Evolutionary conservation across 2,888 invertebrate species (phyloP).

Genomic region (Gryllus longicercus): DNA sequence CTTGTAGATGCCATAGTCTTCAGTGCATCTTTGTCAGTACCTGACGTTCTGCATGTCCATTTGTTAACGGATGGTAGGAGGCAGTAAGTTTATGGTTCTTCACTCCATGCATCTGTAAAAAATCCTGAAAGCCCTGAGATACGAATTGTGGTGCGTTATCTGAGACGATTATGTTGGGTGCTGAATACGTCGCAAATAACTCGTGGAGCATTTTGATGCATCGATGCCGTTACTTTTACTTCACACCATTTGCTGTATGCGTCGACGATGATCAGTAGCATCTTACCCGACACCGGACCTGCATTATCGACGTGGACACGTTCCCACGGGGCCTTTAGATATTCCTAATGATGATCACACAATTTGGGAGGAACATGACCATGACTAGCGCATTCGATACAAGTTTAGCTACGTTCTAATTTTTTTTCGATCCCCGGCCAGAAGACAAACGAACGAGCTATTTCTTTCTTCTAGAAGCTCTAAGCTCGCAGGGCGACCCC

Average conservation of each 20-base stretch:
- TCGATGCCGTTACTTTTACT: slow-evolving; percentile 35
- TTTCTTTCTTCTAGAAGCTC: not conserved
- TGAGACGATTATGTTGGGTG: not conserved
- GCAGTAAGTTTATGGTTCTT: not conserved
- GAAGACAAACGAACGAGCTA: no score
- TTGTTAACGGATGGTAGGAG: not conserved
- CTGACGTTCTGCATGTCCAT: not conserved
- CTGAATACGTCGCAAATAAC: not conserved
- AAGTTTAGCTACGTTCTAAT: no score
- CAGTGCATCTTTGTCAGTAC: not conserved
- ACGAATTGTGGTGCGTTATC: not conserved
- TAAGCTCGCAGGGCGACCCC: no score
- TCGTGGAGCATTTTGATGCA: slow-evolving; percentile 1
- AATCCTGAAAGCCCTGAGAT: not conserved
- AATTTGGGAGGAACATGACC: not conserved
- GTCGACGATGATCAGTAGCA: slow-evolving; percentile 34
- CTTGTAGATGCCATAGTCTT: not conserved
- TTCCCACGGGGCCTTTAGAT: slow-evolving; percentile 38
- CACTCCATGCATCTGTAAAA: not conserved
- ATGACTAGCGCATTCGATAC: no score
- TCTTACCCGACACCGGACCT: slow-evolving; percentile 38
- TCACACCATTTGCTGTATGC: slow-evolving; percentile 36
- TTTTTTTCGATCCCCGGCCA: no score
- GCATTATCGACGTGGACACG: slow-evolving; percentile 43
- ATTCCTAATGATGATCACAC: not conserved